These are phyloP conservation scores for Xanthia icteritia DNA, from an alignment of 2,888 invertebrate genomes.

Conservation along the genomic window DNA sequence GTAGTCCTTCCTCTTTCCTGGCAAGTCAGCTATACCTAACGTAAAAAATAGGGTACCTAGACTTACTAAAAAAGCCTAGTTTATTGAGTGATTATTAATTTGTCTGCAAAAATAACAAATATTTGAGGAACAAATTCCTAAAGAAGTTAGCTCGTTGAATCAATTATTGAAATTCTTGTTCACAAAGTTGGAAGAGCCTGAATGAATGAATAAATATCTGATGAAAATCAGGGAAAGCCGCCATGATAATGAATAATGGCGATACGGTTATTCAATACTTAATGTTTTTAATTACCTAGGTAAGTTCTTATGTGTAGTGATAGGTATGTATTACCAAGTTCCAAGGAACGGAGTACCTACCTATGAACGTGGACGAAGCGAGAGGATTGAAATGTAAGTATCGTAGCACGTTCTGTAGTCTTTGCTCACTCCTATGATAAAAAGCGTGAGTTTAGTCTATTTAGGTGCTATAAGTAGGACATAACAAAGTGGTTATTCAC, in stretches of 20 bases:
- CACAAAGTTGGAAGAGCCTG: constrained; percentile 13
- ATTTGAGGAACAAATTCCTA: constrained; percentile 28
- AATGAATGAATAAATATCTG: constrained; percentile 17
- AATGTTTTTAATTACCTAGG: not conserved
- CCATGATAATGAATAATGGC: constrained; percentile 1
- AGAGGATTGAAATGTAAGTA: not conserved
- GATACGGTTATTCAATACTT: not conserved
- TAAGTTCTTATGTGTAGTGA: not conserved
- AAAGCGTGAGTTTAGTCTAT: not conserved
- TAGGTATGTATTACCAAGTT: not conserved
- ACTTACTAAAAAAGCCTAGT: not conserved
- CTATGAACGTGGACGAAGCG: not conserved
- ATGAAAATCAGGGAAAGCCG: not conserved
- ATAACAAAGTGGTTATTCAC: not conserved
- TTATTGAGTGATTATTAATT: not conserved
- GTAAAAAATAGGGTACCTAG: too few species aligned
- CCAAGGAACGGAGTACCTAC: not conserved
- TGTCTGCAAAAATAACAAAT: constrained; percentile 40
- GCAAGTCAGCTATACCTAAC: not conserved
- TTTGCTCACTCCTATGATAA: not conserved
- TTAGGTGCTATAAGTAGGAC: not conserved
- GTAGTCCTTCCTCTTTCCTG: not conserved
- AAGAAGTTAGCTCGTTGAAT: constrained; percentile 36
- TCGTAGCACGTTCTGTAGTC: not conserved
- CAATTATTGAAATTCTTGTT: constrained; percentile 49